Evolutionary conservation across 2,888 invertebrate genomes (phyloP).

Genomic region (Epicampocera succincta): DNA sequence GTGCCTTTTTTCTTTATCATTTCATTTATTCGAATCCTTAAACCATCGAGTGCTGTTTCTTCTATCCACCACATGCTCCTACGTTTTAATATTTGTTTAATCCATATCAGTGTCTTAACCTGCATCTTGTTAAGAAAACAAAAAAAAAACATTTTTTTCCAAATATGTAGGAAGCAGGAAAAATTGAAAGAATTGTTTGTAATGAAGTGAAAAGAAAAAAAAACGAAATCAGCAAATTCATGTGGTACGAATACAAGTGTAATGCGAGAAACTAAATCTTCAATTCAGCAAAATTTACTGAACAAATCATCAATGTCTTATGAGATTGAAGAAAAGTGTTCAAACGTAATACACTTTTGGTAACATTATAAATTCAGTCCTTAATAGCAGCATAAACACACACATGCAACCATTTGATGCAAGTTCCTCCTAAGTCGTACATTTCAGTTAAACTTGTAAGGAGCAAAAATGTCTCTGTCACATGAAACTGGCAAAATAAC

Average conservation of each 20-base stretch:
- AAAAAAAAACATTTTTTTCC: slow-evolving; percentile 20
- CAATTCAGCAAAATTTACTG: slow-evolving; percentile 66
- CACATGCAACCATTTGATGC: not conserved
- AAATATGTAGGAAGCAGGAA: slow-evolving; percentile 3
- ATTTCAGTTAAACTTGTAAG: not conserved
- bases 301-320: slow-evolving; percentile 67
- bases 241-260: slow-evolving; percentile 29
- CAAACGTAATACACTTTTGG: slow-evolving; percentile 52
- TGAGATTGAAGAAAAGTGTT: slow-evolving; percentile 45
- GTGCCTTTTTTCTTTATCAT: too few species aligned
- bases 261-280: slow-evolving; percentile 47
- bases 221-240: slow-evolving; percentile 18
- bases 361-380: slow-evolving; percentile 52
- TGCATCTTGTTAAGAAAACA: slow-evolving; percentile 57
- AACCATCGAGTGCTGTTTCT: not conserved
- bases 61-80: not conserved
- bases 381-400: slow-evolving; percentile 50
- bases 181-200: slow-evolving; percentile 6
- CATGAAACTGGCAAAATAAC: too few species aligned
- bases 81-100: slow-evolving; percentile 34
- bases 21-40: too few species aligned
- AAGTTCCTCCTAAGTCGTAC: not conserved
- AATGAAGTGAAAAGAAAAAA: not conserved
- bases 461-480: too few species aligned
- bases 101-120: slow-evolving; percentile 55